Conservation (phyloP, 2,888 invertebrate species). For the Scrobipalpa atriplicella region DNA sequence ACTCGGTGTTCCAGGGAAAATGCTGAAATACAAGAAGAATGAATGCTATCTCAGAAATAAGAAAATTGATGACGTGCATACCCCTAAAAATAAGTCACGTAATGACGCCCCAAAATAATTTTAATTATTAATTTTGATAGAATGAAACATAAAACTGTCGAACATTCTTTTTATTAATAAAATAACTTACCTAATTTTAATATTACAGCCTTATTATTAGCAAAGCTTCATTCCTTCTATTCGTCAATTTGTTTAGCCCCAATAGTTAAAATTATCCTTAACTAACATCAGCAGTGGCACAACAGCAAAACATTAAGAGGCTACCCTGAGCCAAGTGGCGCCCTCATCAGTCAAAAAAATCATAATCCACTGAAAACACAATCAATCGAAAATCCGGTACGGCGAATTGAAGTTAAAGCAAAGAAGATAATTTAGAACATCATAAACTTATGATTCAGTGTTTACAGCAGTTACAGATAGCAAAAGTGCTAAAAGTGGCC, state of each 20-base stretch:
- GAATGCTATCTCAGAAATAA: conserved; percentile 50
- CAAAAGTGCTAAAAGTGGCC: no score
- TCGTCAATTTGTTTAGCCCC: background rate
- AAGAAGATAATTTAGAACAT: no score
- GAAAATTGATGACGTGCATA: background rate
- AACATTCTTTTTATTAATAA: conserved; percentile 43
- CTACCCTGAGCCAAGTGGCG: no score
- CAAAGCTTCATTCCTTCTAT: conserved; percentile 20
- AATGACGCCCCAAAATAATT: conserved; percentile 1
- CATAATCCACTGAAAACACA: no score
- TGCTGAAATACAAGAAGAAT: conserved; percentile 61
- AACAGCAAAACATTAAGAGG: conserved; percentile 1
- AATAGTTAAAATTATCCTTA: background rate
- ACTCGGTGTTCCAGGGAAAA: conserved; percentile 59
- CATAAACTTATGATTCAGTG: no score
- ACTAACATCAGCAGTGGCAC: conserved; percentile 9
- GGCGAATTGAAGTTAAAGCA: no score
- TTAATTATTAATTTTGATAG: background rate
- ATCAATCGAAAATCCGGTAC: no score
- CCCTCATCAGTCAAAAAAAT: no score
- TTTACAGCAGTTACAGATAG: no score
- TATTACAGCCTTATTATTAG: conserved; percentile 24
- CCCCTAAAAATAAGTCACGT: background rate
- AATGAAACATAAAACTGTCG: background rate
- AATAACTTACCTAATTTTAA: conserved; percentile 44